phyloP scores from a whole-genome alignment of 2,113 vertebrate species.

The Proteles cristata region DNA sequence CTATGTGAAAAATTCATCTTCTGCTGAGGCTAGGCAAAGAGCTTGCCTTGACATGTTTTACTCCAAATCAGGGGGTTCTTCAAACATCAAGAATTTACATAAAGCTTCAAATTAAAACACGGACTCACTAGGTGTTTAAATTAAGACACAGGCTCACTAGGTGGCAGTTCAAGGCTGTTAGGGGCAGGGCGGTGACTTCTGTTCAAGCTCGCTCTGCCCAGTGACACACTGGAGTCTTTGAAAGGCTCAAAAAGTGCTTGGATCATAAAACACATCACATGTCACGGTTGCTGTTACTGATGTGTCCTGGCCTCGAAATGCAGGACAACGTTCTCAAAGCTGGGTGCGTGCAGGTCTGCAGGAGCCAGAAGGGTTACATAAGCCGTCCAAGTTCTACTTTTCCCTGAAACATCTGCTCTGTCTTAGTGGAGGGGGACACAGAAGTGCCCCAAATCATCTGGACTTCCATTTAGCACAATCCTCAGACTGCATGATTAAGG shows the following conservation, averaged over 20 bases:
- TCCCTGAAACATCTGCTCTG: constrained; percentile 38
- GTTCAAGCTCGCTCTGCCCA: not conserved
- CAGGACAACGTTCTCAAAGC: not conserved
- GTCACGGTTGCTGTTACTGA: not conserved
- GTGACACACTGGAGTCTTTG: not conserved
- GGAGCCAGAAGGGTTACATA: not conserved
- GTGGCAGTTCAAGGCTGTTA: not conserved
- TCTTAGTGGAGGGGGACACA: constrained; percentile 1
- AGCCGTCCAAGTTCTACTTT: not conserved
- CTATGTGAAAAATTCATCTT: constrained; percentile 19
- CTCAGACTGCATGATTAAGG: not conserved
- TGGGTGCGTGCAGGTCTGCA: not conserved
- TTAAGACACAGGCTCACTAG: not conserved
- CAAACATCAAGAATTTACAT: not conserved
- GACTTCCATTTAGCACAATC: constrained; percentile 50
- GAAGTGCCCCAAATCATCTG: not conserved
- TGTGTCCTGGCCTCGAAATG: not conserved
- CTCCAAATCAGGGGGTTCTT: constrained; percentile 38
- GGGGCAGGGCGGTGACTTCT: not conserved
- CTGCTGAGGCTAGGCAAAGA: not conserved
- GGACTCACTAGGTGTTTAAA: not conserved
- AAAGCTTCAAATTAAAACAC: constrained; percentile 34
- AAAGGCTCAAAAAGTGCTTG: not conserved
- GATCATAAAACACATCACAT: not conserved
- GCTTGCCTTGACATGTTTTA: not conserved